Percentiles rank a stretch among this genome's conserved stretches.
These are phyloP conservation scores for Hydropsyche betteni DNA, from an alignment of 2,888 invertebrate genomes.

Conservation along the genomic window DNA sequence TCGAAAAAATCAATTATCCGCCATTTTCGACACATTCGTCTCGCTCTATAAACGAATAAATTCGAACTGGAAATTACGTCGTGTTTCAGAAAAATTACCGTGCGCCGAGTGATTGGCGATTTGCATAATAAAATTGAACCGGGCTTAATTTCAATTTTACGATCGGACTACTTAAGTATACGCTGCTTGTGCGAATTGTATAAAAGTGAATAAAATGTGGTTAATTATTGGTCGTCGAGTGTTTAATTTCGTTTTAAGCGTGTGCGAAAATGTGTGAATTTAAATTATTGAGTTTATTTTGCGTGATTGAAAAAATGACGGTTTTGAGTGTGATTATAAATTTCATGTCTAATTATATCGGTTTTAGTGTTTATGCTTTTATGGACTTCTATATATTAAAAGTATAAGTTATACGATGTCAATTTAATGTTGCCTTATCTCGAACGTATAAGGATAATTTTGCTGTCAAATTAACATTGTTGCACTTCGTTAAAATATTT, in stretches of 20 bases:
- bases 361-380: too few relatives aligned
- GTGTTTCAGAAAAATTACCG: slow-evolving; percentile 14
- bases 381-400: too few relatives aligned
- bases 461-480: slow-evolving; percentile 24
- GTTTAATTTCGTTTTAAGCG: too few relatives aligned
- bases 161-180: background rate
- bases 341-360: too few relatives aligned
- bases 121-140: slow-evolving; percentile 4
- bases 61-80: slow-evolving; percentile 11
- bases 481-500: background rate
- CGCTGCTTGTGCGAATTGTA: background rate
- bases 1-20: slow-evolving; percentile 22
- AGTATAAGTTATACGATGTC: too few relatives aligned
- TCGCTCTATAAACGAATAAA: background rate
- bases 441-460: background rate
- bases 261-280: too few relatives aligned
- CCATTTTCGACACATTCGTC: background rate
- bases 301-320: too few relatives aligned
- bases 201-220: background rate
- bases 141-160: background rate
- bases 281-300: too few relatives aligned
- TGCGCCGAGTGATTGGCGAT: background rate
- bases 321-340: too few relatives aligned
- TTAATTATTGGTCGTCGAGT: too few relatives aligned
- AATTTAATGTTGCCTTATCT: too few relatives aligned